Evolutionary conservation across 2,888 invertebrate genomes (phyloP).

Genomic region (Eupeodes luniger): DNA sequence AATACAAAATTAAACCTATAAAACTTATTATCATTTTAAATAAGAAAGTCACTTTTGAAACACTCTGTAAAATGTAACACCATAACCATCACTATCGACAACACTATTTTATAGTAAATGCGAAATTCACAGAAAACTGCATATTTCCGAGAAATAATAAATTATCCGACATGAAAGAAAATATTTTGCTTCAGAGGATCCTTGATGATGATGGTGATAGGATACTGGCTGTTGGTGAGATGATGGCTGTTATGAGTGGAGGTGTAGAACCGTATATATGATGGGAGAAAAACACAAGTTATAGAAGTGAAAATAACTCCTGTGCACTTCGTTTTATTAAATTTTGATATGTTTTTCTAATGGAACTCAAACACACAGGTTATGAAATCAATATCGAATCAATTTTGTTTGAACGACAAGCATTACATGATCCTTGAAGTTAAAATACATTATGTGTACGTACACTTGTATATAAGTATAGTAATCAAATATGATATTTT

Average conservation of each 20-base stretch:
- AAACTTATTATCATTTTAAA: no score
- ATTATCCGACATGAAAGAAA: constrained; percentile 64
- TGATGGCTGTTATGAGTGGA: no score
- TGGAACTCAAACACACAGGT: constrained; percentile 11
- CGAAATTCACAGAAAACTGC: constrained; percentile 52
- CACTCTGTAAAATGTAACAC: background rate
- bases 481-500: background rate
- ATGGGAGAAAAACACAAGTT: background rate
- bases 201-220: background rate
- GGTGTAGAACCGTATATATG: background rate
- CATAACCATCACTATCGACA: background rate
- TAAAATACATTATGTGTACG: background rate
- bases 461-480: no score
- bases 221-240: background rate
- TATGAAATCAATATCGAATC: constrained; percentile 9
- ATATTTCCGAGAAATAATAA: constrained; percentile 68
- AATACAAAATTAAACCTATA: no score
- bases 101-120: background rate
- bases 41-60: no score
- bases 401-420: constrained; percentile 8
- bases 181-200: constrained; percentile 47
- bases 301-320: background rate
- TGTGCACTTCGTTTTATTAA: constrained; percentile 21
- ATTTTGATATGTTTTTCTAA: constrained; percentile 22
- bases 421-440: background rate